Evolutionary conservation across 2,113 vertebrate genomes (phyloP), one percentile per base, ranked within the genome.

Genomic region (Oenanthe oenanthe): DNA sequence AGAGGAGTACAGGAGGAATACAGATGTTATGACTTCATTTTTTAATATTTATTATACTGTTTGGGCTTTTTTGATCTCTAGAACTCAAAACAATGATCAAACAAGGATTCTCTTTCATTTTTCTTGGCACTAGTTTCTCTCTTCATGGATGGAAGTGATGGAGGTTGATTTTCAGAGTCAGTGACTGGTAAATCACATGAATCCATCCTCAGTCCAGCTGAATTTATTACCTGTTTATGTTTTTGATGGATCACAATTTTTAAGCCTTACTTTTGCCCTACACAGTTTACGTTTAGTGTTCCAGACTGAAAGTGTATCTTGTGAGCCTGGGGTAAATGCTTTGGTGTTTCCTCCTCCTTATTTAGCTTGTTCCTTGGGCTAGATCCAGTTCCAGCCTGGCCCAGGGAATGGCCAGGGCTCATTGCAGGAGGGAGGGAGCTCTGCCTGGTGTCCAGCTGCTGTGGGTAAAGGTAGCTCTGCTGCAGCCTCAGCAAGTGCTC

Each of bases 31-130:
- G 31, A 83, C 79, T 85, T 96, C 24, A 60, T 79, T 73, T 94
- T 82, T 70, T 63, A 29, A 54, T 84, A 65, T 79, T 93, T 96
- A 29, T 93, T 88, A 16, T n/a, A 45, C 26, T 67, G 24, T 73
- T 91, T 38, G 56, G 29, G 60, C 22, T 89, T 81, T 89, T 94
- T 92, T 94, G 50, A 87, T 87, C 73, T 93, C 67, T 86, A 28
- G 47, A 85, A 76, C 63, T 88, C 54, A 83, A 86, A 95, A 62
- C 72, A 85, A 53, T 4, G 8, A 88, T 92, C 71, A 72, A 90
- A 74, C 87, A 70, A 80, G 34, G 38, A 38, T 93, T 88, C 21
- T 65, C 28, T 91, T 93, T 83, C 63, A 36, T 95, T 96, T 92
- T 82, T 62, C 72, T 91, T 95, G 93, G 67, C 54, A 25, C 21